Conservation (phyloP, 30 jellyfish, hydroid and myxozoan genomes). For the Nemopilema nomurai region DNA sequence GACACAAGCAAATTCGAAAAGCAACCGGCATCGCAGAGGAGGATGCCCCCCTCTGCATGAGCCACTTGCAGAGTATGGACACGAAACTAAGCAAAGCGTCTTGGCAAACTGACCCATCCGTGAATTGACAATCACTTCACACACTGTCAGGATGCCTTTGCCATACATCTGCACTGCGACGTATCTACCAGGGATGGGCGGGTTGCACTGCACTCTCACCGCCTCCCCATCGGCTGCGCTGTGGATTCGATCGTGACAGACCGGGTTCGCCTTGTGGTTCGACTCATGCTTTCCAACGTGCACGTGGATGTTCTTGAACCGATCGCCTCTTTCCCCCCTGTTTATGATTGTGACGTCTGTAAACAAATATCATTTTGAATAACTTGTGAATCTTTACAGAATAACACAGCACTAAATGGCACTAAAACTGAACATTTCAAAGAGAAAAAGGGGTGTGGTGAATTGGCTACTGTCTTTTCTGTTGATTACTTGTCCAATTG, state of each 20-base stretch:
- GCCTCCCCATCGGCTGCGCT: conserved; percentile 94
- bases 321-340: conserved; percentile 96
- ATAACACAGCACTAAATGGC: too few relatives aligned
- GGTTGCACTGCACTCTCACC: conserved; percentile 88
- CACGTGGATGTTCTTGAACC: conserved; percentile 80
- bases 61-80: too few relatives aligned
- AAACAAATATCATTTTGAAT: background rate
- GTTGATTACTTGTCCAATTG: too few relatives aligned
- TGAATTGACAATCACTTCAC: conserved; percentile 96
- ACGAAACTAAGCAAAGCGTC: too few relatives aligned
- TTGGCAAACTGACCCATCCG: conserved; percentile 90
- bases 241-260: conserved; percentile 92
- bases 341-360: conserved; percentile 89
- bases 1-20: background rate
- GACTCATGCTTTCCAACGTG: conserved; percentile 78
- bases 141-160: conserved; percentile 82
- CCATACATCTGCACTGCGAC: conserved; percentile 95
- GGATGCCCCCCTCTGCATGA: too few relatives aligned
- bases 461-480: too few relatives aligned
- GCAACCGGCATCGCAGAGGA: too few relatives aligned
- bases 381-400: background rate
- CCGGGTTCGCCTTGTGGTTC: conserved; percentile 80
- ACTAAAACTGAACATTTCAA: too few relatives aligned
- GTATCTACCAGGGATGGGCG: conserved; percentile 96
- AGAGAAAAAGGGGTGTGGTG: too few relatives aligned